These are phyloP conservation scores for Hozukius guyotensis DNA, from an alignment of 2,797 vertebrate genomes.

Conservation along the genomic window DNA sequence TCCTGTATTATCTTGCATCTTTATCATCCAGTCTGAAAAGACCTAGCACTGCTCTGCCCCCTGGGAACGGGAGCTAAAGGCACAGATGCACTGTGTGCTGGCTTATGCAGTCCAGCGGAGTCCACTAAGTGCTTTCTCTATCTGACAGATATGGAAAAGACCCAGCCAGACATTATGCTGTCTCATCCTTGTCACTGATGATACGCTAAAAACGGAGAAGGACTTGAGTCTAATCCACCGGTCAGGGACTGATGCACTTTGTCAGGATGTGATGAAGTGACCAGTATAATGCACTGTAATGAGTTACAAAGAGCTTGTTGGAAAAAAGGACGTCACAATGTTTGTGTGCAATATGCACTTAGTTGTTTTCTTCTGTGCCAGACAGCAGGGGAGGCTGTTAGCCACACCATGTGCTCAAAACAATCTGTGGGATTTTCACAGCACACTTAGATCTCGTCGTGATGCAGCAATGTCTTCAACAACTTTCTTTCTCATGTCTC, in stretches of 20 bases:
- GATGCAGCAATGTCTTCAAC: slow-evolving; percentile 31
- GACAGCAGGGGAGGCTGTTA: slow-evolving; percentile 12
- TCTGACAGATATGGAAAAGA: slow-evolving; percentile 54
- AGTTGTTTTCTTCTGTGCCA: slow-evolving; percentile 28
- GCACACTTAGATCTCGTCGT: slow-evolving; percentile 14
- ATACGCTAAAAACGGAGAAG: slow-evolving; percentile 37
- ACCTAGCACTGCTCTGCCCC: slow-evolving; percentile 40
- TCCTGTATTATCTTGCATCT: slow-evolving; percentile 64
- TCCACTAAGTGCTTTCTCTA: slow-evolving; percentile 73
- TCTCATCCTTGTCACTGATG: slow-evolving; percentile 60
- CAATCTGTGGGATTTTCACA: slow-evolving; percentile 29
- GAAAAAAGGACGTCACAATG: background rate
- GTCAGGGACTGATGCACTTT: slow-evolving; percentile 23
- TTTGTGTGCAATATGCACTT: slow-evolving; percentile 9
- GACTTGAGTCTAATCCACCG: slow-evolving; percentile 37
- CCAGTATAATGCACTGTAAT: background rate
- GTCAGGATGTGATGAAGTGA: slow-evolving; percentile 11
- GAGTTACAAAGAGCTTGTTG: background rate
- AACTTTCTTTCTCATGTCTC: background rate
- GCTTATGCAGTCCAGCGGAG: slow-evolving; percentile 47
- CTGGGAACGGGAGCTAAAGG: slow-evolving; percentile 61
- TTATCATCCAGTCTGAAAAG: slow-evolving; percentile 66
- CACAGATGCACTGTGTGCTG: slow-evolving; percentile 57
- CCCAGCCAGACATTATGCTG: slow-evolving; percentile 56
- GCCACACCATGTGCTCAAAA: slow-evolving; percentile 41